Conservation (phyloP, 2,888 invertebrate species). For the Drosophila glabriapex region DNA sequence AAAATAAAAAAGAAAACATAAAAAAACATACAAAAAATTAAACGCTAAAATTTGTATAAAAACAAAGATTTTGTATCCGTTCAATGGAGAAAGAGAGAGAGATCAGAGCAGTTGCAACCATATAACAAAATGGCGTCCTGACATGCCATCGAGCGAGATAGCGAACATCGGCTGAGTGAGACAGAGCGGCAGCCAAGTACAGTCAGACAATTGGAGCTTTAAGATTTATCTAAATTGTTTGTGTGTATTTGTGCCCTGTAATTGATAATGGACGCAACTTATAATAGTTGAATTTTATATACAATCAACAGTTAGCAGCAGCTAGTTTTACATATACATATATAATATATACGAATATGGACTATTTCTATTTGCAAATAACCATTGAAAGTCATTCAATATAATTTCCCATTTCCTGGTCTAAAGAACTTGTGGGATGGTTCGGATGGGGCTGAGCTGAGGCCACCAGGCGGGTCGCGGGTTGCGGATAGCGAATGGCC, state of each 20-base stretch:
- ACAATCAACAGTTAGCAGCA: slow-evolving; percentile 2
- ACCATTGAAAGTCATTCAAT: not conserved
- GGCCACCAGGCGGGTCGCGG: too few relatives aligned
- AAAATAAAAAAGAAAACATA: slow-evolving; percentile 20
- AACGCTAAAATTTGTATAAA: slow-evolving; percentile 2
- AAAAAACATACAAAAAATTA: not conserved
- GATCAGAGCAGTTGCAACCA: not conserved
- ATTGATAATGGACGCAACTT: slow-evolving; percentile 27
- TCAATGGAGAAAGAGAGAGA: not conserved
- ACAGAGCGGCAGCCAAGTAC: slow-evolving; percentile 21
- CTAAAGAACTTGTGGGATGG: too few relatives aligned
- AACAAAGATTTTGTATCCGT: not conserved
- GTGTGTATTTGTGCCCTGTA: slow-evolving; percentile 20
- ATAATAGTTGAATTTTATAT: slow-evolving; percentile 22
- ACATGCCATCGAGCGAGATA: slow-evolving; percentile 26
- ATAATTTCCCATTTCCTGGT: too few relatives aligned
- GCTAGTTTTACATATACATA: not conserved
- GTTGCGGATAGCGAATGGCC: too few relatives aligned
- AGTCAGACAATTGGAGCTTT: slow-evolving; percentile 28
- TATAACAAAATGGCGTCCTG: slow-evolving; percentile 43
- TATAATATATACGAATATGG: slow-evolving; percentile 15
- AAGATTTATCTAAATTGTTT: slow-evolving; percentile 6
- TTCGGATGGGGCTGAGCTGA: too few relatives aligned
- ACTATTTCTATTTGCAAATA: not conserved
- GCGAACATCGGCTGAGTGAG: slow-evolving; percentile 1